Percentiles rank a stretch among this genome's conserved stretches.
These are phyloP conservation scores for Urocyon cinereoargenteus DNA, from an alignment of 2,797 vertebrate species.

Conservation along the genomic window DNA sequence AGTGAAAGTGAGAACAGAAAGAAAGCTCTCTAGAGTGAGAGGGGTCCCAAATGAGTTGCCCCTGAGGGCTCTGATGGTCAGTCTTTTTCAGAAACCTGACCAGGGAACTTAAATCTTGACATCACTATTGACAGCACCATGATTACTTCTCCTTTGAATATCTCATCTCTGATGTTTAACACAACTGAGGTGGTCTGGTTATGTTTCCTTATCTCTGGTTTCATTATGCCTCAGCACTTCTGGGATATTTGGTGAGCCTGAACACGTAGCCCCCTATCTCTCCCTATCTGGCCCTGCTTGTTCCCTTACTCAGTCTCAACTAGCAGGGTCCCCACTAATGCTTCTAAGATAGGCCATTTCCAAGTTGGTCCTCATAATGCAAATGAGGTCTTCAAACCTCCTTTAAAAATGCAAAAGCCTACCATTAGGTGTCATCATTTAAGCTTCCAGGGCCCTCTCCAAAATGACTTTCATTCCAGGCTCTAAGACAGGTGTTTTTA, in stretches of 20 bases:
- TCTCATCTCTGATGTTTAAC: background rate
- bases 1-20: background rate
- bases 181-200: background rate
- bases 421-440: background rate
- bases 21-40: background rate
- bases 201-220: background rate
- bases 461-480: background rate
- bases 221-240: background rate
- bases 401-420: background rate
- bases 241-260: background rate
- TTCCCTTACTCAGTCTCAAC: background rate
- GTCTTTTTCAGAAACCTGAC: background rate
- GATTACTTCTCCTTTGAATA: background rate
- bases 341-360: background rate
- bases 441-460: background rate
- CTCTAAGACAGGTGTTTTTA: conserved; percentile 9
- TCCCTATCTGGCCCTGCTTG: background rate
- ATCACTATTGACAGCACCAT: background rate
- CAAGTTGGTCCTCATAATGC: background rate
- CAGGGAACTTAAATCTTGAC: background rate
- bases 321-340: background rate
- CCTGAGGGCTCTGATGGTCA: background rate
- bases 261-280: background rate
- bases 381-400: background rate
- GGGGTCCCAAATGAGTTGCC: background rate